A percentile compares a stretch with the other conserved stretches of the same genome.
Conservation (phyloP, 2,888 invertebrate genomes). For the Alsophila aescularia region DNA sequence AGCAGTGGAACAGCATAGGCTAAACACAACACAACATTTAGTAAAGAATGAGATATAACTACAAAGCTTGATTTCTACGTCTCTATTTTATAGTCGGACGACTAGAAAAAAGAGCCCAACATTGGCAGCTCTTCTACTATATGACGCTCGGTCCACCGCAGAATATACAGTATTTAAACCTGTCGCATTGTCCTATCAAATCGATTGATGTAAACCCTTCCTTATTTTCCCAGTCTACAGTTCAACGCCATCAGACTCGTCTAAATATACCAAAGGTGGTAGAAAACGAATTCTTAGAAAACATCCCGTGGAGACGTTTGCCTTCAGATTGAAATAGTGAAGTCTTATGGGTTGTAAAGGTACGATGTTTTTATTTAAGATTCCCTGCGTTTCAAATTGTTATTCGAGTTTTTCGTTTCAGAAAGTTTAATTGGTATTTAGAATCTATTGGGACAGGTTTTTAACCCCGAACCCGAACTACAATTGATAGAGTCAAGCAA, state of each 20-base stretch:
- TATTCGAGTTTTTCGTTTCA: neutral
- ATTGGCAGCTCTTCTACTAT: too few relatives aligned
- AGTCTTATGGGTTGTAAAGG: neutral
- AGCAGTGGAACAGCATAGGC: too few relatives aligned
- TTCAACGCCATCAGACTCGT: conserved; percentile 62
- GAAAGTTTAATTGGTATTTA: neutral
- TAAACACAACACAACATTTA: too few relatives aligned
- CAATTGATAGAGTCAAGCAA: too few relatives aligned
- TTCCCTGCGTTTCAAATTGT: neutral
- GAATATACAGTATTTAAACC: too few relatives aligned
- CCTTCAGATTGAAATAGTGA: conserved; percentile 28
- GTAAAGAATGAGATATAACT: too few relatives aligned
- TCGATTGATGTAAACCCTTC: conserved; percentile 13
- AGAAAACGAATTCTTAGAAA: conserved; percentile 50
- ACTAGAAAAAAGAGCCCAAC: too few relatives aligned
- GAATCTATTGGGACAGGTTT: neutral
- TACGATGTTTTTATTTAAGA: conserved; percentile 32
- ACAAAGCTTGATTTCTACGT: too few relatives aligned
- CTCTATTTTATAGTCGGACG: too few relatives aligned
- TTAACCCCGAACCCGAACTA: too few relatives aligned
- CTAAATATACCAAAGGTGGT: conserved; percentile 54
- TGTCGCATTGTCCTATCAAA: neutral
- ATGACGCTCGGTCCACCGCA: too few relatives aligned
- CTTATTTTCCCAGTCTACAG: conserved; percentile 53
- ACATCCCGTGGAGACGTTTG: conserved; percentile 25